phyloP scores from a whole-genome alignment of 2,797 vertebrate species.

The Pipistrellus kuhlii region DNA sequence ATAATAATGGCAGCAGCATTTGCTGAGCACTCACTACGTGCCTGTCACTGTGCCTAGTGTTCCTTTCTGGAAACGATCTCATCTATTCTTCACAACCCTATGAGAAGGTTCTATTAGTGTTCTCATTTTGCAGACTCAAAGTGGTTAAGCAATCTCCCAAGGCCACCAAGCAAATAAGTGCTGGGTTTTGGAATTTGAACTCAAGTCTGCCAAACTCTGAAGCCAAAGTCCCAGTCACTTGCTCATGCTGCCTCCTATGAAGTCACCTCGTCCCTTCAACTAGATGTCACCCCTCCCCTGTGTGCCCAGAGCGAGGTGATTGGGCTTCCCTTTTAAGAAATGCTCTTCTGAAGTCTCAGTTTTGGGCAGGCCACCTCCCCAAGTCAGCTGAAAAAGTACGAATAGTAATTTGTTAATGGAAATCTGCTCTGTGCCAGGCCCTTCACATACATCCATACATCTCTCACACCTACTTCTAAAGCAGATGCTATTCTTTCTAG shows the following conservation, averaged over 20 bases:
- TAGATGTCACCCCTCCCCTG: background rate
- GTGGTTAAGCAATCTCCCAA: background rate
- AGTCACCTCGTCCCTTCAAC: background rate
- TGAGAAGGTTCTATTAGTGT: background rate
- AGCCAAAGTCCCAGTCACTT: background rate
- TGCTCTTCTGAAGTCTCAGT: background rate
- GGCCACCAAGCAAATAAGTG: background rate
- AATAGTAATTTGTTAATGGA: background rate
- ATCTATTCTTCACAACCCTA: background rate
- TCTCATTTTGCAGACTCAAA: conserved; percentile 6
- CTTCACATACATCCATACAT: background rate
- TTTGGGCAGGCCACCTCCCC: background rate
- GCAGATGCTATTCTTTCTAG: background rate
- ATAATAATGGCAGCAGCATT: background rate
- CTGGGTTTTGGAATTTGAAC: background rate
- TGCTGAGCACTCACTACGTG: background rate
- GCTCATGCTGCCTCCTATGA: background rate
- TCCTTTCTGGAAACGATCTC: background rate
- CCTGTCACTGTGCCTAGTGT: background rate
- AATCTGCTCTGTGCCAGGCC: background rate
- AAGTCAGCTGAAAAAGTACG: background rate
- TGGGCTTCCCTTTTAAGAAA: background rate
- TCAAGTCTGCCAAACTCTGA: background rate
- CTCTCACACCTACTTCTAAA: background rate
- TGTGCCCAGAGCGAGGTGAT: background rate